Evolutionary conservation across 2,797 vertebrate genomes (phyloP), one percentile per base, ranked within the genome.

Genomic region (Catostomus latipinnis): DNA sequence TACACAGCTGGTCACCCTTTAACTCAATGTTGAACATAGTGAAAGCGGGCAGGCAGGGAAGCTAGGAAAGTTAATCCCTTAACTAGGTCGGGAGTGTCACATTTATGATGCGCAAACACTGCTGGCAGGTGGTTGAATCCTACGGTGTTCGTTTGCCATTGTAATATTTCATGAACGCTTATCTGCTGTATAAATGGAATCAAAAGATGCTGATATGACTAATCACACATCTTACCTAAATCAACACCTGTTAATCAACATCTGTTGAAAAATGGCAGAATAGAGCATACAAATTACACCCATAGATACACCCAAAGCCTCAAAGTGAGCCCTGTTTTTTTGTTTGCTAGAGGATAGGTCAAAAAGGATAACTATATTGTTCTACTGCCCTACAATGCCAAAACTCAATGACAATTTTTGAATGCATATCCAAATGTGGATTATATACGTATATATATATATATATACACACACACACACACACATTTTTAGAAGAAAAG

Each of bases 1-100:
- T 52, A 71, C 69, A 78, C 76, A 82, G 71, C 76, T 82, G 81
- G 43, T 8, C 62, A 16, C 9, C 70, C 13, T 67, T 16, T 57
- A 52, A 1, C n/a, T 49, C 22, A 52, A n/a, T 5, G n/a, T 12
- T 8, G 8, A 45, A 65, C 12, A 6, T n/a, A 45, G 50, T 75
- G 72, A 5, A 57, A 56, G 22, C 50, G 34, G 9, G 16, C 14
- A 61, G 10, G 10, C 18, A 43, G 22, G 34, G 18, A 61, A 10
- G 10, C 60, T 11, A 34, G 22, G 60, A 9, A 11, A 63, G 61
- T 45, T 45, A 63, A 63, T 63, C 61, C 61, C 53, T 53, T 18
- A 34, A 56, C 61, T 54, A 18, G 43, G 63, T 46, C 1, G 12
- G 67, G 10, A 53, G 63, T 16, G 45, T 52, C 48, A 3, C 16